Conservation (phyloP, 2,888 invertebrate species). For the Charanyca ferruginea region DNA sequence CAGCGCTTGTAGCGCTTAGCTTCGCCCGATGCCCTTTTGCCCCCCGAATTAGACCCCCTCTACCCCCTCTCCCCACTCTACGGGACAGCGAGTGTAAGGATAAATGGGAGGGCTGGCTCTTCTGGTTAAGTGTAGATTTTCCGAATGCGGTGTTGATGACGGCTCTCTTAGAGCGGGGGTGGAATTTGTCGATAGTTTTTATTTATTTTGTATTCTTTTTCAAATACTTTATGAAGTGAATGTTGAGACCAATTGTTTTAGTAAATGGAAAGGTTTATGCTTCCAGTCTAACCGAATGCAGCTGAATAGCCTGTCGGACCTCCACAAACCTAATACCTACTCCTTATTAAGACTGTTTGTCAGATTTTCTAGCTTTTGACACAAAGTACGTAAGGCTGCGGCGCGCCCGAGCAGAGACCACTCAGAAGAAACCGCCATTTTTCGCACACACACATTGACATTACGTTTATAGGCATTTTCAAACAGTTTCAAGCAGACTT, state of each 20-base stretch:
- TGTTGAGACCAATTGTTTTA: not conserved
- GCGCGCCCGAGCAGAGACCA: no score
- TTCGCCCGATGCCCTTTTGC: conserved; percentile 86
- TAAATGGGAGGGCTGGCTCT: conserved; percentile 91
- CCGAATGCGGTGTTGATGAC: conserved; percentile 91
- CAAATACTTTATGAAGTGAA: not conserved
- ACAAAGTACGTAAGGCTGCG: no score
- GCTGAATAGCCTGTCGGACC: no score
- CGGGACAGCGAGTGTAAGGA: conserved; percentile 90
- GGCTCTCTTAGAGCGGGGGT: conserved; percentile 76
- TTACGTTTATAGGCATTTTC: no score
- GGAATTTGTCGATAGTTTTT: conserved; percentile 68
- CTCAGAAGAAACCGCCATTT: no score
- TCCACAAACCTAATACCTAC: no score
- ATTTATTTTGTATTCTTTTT: conserved; percentile 21
- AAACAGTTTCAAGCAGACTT: no score
- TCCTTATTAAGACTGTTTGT: no score
- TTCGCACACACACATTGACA: no score
- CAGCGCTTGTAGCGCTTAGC: conserved; percentile 81
- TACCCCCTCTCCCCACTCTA: conserved; percentile 69
- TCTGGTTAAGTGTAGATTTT: conserved; percentile 91
- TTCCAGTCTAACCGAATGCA: no score
- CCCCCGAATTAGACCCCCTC: conserved; percentile 81
- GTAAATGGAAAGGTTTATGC: not conserved
- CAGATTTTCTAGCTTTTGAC: no score